Conservation (phyloP, 2,797 vertebrate species). For the Kryptopterus vitreolus region DNA sequence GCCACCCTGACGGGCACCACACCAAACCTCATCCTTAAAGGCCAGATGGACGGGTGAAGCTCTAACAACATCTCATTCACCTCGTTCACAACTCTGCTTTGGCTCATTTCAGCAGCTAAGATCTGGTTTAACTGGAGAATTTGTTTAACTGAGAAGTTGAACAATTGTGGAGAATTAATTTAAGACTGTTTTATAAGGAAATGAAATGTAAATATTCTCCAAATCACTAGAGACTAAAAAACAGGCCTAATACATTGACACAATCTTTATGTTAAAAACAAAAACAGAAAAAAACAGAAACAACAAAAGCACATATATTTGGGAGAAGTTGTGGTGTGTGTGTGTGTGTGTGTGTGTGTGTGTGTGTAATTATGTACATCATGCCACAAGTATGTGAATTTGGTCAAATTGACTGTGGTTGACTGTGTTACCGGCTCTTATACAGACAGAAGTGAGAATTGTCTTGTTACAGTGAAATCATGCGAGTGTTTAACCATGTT, state of each 20-base stretch:
- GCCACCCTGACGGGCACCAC: slow-evolving; percentile 91
- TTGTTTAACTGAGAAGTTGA: not conserved
- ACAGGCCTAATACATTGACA: too few species aligned
- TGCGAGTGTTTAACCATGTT: not conserved
- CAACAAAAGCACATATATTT: too few species aligned
- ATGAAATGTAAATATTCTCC: not conserved
- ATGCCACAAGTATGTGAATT: too few species aligned
- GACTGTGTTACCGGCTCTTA: too few species aligned
- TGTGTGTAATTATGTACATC: too few species aligned
- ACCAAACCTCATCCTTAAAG: slow-evolving; percentile 91
- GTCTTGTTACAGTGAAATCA: too few species aligned
- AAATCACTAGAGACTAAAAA: not conserved
- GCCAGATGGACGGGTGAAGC: slow-evolving; percentile 85
- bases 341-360: too few species aligned
- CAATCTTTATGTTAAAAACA: too few species aligned
- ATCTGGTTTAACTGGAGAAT: not conserved
- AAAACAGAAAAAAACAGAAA: too few species aligned
- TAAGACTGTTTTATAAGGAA: not conserved
- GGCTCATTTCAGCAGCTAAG: not conserved
- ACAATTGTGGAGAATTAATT: not conserved
- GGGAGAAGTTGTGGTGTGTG: too few species aligned
- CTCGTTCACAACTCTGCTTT: not conserved
- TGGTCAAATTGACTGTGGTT: too few species aligned
- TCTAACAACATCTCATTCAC: not conserved
- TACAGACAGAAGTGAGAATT: too few species aligned